Evolutionary conservation across 2,113 vertebrate species (phyloP).

Genomic region (Oryzias curvinotus): DNA sequence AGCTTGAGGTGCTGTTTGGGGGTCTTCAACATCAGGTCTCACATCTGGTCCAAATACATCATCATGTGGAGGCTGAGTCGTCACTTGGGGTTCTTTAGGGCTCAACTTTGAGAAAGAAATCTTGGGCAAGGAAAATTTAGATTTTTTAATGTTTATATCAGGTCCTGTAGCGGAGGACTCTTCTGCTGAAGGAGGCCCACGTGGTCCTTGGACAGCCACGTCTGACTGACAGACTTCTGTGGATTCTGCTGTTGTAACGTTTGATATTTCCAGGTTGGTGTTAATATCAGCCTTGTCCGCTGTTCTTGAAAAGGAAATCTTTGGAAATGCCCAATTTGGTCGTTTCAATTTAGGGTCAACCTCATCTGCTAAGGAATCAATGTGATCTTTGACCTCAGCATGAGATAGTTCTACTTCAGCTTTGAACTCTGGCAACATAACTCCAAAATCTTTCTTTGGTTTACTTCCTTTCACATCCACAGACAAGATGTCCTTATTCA

Average conservation of each 20-base stretch:
- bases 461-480: conserved; percentile 16
- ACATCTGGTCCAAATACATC: conserved; percentile 49
- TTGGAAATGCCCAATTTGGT: conserved; percentile 56
- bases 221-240: conserved; percentile 23
- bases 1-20: conserved; percentile 28
- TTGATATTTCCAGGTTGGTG: conserved; percentile 30
- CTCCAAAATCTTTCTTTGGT: conserved; percentile 28
- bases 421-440: conserved; percentile 34
- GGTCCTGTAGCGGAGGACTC: conserved; percentile 21
- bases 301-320: conserved; percentile 51
- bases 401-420: conserved; percentile 34
- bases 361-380: conserved; percentile 28
- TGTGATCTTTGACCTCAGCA: conserved; percentile 18
- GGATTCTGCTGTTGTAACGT: conserved; percentile 26
- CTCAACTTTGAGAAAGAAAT: conserved; percentile 67
- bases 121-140: conserved; percentile 58
- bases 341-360: conserved; percentile 24
- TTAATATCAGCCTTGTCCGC: conserved; percentile 37
- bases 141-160: conserved; percentile 52
- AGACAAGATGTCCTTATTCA: conserved; percentile 4
- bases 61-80: conserved; percentile 30
- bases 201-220: conserved; percentile 22
- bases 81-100: conserved; percentile 26
- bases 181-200: conserved; percentile 4
- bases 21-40: conserved; percentile 38